Conservation (phyloP, 2,888 invertebrate species). For the Lasioglossum pauxillum region DNA sequence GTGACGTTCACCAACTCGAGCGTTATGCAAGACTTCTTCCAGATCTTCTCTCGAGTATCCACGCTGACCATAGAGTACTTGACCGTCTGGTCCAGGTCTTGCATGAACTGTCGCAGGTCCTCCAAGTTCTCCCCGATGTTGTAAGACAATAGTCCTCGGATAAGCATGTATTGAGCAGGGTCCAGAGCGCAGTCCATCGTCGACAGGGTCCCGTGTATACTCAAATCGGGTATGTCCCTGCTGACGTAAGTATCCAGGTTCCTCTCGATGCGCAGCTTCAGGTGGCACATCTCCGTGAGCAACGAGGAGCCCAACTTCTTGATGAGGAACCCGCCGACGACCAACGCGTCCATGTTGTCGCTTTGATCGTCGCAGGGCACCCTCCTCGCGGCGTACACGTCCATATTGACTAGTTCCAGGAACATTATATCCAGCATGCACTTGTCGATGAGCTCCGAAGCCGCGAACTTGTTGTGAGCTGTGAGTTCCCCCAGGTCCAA, state of each 20-base stretch:
- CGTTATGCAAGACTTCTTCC: slow-evolving; percentile 92
- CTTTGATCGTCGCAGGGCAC: slow-evolving; percentile 72
- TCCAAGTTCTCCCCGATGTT: slow-evolving; percentile 95
- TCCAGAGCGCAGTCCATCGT: slow-evolving; percentile 93
- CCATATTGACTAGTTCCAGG: slow-evolving; percentile 91
- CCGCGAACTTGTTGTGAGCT: slow-evolving; percentile 91
- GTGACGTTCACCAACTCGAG: slow-evolving; percentile 95
- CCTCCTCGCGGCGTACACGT: slow-evolving; percentile 89
- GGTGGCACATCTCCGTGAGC: slow-evolving; percentile 92
- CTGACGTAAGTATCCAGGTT: slow-evolving; percentile 89
- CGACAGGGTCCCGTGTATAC: slow-evolving; percentile 93
- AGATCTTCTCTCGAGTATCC: slow-evolving; percentile 85
- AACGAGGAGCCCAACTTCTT: slow-evolving; percentile 88
- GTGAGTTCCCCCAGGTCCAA: slow-evolving; percentile 92
- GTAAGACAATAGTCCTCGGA: slow-evolving; percentile 94
- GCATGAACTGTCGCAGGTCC: slow-evolving; percentile 85
- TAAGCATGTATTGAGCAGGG: slow-evolving; percentile 93
- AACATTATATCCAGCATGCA: slow-evolving; percentile 91
- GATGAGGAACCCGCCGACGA: slow-evolving; percentile 85
- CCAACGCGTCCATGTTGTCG: slow-evolving; percentile 72
- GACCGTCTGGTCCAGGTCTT: slow-evolving; percentile 73
- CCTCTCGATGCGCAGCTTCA: slow-evolving; percentile 92
- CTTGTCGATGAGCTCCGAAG: slow-evolving; percentile 86
- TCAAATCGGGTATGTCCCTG: slow-evolving; percentile 89
- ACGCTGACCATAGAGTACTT: slow-evolving; percentile 65